These are phyloP conservation scores for Lasioglossum oenotherae DNA, from an alignment of 2,888 invertebrate species.

Conservation along the genomic window DNA sequence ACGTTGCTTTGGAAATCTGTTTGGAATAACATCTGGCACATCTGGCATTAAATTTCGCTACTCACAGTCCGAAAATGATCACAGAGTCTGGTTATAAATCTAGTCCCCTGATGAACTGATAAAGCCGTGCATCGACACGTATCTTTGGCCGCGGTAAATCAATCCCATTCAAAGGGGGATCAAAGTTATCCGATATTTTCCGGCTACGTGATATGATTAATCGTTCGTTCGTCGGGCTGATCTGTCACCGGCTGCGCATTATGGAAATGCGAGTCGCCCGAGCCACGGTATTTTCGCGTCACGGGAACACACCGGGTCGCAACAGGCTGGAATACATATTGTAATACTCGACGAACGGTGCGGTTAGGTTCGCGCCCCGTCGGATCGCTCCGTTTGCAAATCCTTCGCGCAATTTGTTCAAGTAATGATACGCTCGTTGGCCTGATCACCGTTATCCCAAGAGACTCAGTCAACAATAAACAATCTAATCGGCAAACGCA, in stretches of 20 bases:
- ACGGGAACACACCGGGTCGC: constrained; percentile 33
- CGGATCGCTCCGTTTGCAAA: constrained; percentile 27
- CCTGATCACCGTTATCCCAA: background rate
- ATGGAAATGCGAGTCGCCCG: constrained; percentile 56
- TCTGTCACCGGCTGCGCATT: constrained; percentile 47
- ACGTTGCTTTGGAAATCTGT: background rate
- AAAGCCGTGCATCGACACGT: constrained; percentile 38
- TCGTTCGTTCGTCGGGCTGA: constrained; percentile 42
- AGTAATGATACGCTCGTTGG: background rate
- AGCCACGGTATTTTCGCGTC: constrained; percentile 48
- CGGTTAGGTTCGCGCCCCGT: constrained; percentile 28
- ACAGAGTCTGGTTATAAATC: background rate
- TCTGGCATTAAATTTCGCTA: background rate
- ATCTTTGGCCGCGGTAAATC: constrained; percentile 36
- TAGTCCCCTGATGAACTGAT: constrained; percentile 18
- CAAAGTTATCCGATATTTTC: constrained; percentile 57
- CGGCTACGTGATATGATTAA: constrained; percentile 55
- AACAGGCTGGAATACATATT: constrained; percentile 22
- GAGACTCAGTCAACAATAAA: background rate
- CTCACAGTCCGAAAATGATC: background rate
- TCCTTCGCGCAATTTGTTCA: constrained; percentile 32
- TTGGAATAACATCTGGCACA: background rate
- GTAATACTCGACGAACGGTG: constrained; percentile 37
- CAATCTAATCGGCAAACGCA: background rate
- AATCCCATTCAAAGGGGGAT: constrained; percentile 32